A percentile compares a stretch with the other conserved stretches of the same genome.
Conservation (phyloP, 2,797 vertebrate species). For the Enteromius anoplus region DNA sequence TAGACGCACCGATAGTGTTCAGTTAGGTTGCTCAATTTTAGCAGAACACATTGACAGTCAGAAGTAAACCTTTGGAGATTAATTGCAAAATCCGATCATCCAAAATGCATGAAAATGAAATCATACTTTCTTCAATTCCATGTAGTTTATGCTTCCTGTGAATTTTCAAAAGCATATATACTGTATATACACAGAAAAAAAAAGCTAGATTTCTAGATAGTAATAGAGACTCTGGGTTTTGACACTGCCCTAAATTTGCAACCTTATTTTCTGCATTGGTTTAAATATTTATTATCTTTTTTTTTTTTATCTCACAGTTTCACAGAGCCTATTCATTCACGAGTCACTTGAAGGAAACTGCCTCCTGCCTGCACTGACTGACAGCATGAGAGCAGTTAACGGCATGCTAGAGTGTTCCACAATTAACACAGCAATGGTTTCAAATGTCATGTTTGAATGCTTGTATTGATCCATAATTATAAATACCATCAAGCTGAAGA, state of each 20-base stretch:
- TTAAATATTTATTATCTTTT: background rate
- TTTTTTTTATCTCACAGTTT: slow-evolving; percentile 5
- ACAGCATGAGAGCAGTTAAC: slow-evolving; percentile 29
- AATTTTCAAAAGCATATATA: background rate
- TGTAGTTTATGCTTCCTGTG: background rate
- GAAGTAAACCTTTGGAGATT: background rate
- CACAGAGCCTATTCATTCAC: slow-evolving; percentile 5
- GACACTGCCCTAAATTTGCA: background rate
- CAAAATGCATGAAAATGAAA: background rate
- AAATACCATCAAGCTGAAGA: slow-evolving; percentile 18
- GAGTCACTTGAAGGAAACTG: slow-evolving; percentile 6
- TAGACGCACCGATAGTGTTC: background rate
- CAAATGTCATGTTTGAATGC: slow-evolving; percentile 36
- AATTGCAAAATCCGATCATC: background rate
- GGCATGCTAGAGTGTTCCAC: background rate
- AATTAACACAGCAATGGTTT: slow-evolving; percentile 36
- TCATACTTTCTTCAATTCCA: background rate
- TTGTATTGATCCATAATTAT: slow-evolving; percentile 32
- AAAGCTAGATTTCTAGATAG: background rate
- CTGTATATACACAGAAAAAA: background rate
- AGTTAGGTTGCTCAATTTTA: background rate
- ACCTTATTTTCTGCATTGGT: background rate
- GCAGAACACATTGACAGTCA: background rate
- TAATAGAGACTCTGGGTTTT: background rate
- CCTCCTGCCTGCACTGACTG: slow-evolving; percentile 23